Evolutionary conservation across 1,140 invertebrate species (phyloP).

Genomic region (Goniozus legneri): DNA sequence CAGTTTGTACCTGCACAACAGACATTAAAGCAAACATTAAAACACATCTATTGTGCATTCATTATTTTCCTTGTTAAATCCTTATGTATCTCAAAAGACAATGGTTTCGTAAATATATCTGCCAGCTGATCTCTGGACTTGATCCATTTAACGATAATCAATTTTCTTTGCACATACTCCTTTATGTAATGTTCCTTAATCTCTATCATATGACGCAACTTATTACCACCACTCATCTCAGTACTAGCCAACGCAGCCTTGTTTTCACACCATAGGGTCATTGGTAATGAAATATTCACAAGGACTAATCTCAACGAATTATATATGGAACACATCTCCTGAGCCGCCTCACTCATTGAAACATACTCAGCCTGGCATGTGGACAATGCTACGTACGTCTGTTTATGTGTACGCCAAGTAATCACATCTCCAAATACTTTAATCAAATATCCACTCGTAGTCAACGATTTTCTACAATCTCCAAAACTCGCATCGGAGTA

Average conservation of each 20-base stretch:
- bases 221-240: not conserved
- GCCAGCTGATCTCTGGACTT: slow-evolving; percentile 16
- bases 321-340: not conserved
- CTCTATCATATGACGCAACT: slow-evolving; percentile 1
- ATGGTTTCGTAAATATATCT: slow-evolving; percentile 27
- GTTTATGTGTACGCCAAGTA: slow-evolving; percentile 1
- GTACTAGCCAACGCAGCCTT: not conserved
- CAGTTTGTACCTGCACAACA: not conserved
- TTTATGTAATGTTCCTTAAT: not conserved
- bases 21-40: not conserved
- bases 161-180: not conserved
- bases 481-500: slow-evolving; percentile 7
- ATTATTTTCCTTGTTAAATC: not conserved
- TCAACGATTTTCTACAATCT: slow-evolving; percentile 1
- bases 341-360: slow-evolving; percentile 1
- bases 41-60: not conserved
- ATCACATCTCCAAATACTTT: not conserved
- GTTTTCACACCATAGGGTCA: not conserved
- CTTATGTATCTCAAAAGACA: not conserved
- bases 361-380: slow-evolving; percentile 4
- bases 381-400: not conserved
- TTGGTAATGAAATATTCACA: not conserved
- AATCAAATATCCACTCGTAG: not conserved
- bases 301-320: not conserved
- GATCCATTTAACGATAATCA: not conserved